Conservation (phyloP, 2,888 invertebrate species). For the Cheilosia impressa region DNA sequence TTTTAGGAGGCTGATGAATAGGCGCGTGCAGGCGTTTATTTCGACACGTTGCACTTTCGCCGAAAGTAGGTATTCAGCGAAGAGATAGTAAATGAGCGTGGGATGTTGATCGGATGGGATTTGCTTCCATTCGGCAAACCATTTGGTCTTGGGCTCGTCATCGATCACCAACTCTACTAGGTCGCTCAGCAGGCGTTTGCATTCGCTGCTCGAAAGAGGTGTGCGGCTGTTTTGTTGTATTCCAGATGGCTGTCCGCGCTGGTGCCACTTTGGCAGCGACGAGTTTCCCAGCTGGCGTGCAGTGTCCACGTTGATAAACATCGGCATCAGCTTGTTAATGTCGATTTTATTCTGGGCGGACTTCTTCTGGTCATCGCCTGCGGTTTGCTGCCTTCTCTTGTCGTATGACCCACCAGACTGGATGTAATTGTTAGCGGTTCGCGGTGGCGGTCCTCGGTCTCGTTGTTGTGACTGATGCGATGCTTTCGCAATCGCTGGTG, state of each 20-base stretch:
- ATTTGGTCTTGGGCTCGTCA: conserved; percentile 37
- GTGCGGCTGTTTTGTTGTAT: conserved; percentile 38
- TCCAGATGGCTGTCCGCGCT: conserved; percentile 34
- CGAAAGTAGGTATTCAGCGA: conserved; percentile 79
- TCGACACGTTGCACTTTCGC: conserved; percentile 76
- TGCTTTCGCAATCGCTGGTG: conserved; percentile 59
- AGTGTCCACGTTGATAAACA: conserved; percentile 76
- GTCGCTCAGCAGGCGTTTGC: conserved; percentile 78
- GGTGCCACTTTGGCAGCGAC: conserved; percentile 79
- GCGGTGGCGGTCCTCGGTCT: conserved; percentile 15
- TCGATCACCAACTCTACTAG: conserved; percentile 79
- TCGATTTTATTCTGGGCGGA: conserved; percentile 78
- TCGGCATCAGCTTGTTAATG: conserved; percentile 79
- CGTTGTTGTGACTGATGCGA: conserved; percentile 45
- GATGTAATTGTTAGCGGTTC: conserved; percentile 28
- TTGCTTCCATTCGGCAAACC: conserved; percentile 77
- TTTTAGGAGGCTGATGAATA: conserved; percentile 78
- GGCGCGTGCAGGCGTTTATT: conserved; percentile 78
- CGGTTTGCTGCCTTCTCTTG: conserved; percentile 30
- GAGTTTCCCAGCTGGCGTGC: conserved; percentile 79
- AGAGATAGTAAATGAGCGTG: conserved; percentile 77
- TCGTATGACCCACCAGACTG: conserved; percentile 49
- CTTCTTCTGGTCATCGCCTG: conserved; percentile 76
- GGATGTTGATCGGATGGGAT: conserved; percentile 76
- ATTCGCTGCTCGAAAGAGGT: conserved; percentile 69